Conservation (phyloP, 2,888 invertebrate species). For the Leptogaster cylindrica region DNA sequence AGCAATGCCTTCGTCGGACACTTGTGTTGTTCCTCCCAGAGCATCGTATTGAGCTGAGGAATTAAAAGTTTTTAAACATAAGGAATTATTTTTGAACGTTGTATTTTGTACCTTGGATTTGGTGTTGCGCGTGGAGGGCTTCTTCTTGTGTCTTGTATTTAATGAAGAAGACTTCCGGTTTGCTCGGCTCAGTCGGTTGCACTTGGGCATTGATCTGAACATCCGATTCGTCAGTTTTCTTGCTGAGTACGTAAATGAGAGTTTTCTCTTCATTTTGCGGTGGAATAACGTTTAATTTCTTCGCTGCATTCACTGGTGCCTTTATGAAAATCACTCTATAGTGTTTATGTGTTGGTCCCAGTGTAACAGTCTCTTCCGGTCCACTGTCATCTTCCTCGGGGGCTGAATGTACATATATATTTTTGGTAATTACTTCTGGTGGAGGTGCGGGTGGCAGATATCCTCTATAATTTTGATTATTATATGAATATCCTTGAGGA, state of each 20-base stretch:
- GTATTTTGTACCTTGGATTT: constrained; percentile 48
- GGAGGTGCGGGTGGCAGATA: constrained; percentile 25
- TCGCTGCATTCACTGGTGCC: constrained; percentile 9
- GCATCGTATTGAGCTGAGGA: constrained; percentile 57
- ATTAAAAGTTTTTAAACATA: background rate
- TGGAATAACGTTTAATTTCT: constrained; percentile 40
- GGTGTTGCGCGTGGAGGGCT: constrained; percentile 46
- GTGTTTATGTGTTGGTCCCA: constrained; percentile 41
- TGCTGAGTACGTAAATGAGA: constrained; percentile 41
- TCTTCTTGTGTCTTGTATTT: constrained; percentile 47
- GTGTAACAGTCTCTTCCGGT: constrained; percentile 34
- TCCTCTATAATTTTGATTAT: constrained; percentile 4
- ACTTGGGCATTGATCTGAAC: constrained; percentile 39
- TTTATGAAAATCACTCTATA: constrained; percentile 40
- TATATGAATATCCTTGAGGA: constrained; percentile 59
- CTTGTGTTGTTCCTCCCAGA: constrained; percentile 58
- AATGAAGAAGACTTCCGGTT: constrained; percentile 47
- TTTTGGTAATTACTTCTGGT: constrained; percentile 46
- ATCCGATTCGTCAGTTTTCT: constrained; percentile 42
- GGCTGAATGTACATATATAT: constrained; percentile 48
- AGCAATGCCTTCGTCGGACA: constrained; percentile 59
- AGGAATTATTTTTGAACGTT: background rate
- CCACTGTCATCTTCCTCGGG: constrained; percentile 47
- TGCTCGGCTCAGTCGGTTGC: constrained; percentile 44
- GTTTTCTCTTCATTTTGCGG: constrained; percentile 42